Conservation (phyloP, 1,140 invertebrate species). For the Portunus trituberculatus region DNA sequence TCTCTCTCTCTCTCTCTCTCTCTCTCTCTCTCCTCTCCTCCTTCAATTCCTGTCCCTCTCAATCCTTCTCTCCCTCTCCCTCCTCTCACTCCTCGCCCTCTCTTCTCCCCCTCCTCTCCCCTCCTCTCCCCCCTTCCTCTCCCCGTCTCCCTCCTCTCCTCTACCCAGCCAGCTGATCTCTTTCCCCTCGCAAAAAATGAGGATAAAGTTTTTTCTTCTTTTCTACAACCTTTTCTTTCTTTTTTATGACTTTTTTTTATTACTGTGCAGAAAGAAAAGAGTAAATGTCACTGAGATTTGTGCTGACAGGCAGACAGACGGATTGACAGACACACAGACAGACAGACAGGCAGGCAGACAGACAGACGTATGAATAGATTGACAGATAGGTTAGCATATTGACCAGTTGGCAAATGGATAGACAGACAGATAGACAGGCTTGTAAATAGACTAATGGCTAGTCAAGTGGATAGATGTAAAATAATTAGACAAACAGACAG, state of each 20-base stretch:
- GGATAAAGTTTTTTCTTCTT: too few relatives aligned
- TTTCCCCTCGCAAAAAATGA: not conserved
- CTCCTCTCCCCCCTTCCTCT: not conserved
- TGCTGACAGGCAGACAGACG: not conserved
- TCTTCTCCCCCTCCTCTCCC: not conserved
- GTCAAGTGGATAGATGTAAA: too few relatives aligned
- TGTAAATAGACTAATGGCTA: too few relatives aligned
- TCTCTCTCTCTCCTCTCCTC: not conserved
- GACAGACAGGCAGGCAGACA: not conserved
- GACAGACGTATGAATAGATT: not conserved
- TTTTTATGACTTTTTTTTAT: too few relatives aligned
- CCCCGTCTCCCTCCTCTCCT: not conserved
- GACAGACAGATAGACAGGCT: not conserved
- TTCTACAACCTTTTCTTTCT: too few relatives aligned
- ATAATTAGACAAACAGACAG: not conserved
- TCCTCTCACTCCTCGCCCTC: not conserved
- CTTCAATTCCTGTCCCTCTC: not conserved
- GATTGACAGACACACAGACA: not conserved
- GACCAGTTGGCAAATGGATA: not conserved
- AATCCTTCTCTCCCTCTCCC: not conserved
- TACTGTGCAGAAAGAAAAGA: too few relatives aligned
- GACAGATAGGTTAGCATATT: not conserved
- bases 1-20: not conserved
- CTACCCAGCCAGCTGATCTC: not conserved
- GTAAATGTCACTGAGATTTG: too few relatives aligned